Base-by-base conservation (phyloP, 2,888 invertebrate species). In the Venusia cambrica region DNA sequence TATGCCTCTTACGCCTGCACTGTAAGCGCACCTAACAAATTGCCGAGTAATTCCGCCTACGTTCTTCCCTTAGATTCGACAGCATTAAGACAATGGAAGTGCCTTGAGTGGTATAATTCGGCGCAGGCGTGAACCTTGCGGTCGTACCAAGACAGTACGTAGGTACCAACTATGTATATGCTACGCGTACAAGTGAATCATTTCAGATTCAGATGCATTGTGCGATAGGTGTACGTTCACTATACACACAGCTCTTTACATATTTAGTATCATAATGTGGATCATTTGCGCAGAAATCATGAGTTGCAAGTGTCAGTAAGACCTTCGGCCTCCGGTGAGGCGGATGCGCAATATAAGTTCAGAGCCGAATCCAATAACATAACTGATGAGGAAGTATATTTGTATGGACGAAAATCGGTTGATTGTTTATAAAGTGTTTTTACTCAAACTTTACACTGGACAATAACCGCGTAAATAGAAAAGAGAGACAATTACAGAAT, bases 321-420 rank as follows among this genome's bases (percentile, higher is more conserved):
- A n/a, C n/a, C n/a, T n/a, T n/a, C 8, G 36, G 19, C 47, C 47
- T 47, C 43, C 38, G 7, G 22, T 18, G n/a, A 42, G 13, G 19
- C 44, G 42, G 46, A 46, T 38, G 36, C 34, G 36, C 38, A 22
- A 19, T 25, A 26, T 18, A 13, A 36, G 27, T 28, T 17, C 17
- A 24, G 34, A 39, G 14, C 17, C 18, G 38, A 44, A 34, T 31
- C 44, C 16, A 42, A 39, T 37, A 37, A 32, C 37, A 43, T n/a
- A 17, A 13, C 11, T 22, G 25, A 37, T 26, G 37, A 46, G 39
- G 36, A 37, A 46, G 34, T 32, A 38, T 28, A 14, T 20, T 16
- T 15, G 11, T 34, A 27, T 27, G 6, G 16, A n/a, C 16, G n/a
- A n/a, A n/a, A 21, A 27, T 27, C 22, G 21, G 6, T 34, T 27